Conservation (phyloP, 2,888 invertebrate genomes). For the Entomobrya multifasciata region DNA sequence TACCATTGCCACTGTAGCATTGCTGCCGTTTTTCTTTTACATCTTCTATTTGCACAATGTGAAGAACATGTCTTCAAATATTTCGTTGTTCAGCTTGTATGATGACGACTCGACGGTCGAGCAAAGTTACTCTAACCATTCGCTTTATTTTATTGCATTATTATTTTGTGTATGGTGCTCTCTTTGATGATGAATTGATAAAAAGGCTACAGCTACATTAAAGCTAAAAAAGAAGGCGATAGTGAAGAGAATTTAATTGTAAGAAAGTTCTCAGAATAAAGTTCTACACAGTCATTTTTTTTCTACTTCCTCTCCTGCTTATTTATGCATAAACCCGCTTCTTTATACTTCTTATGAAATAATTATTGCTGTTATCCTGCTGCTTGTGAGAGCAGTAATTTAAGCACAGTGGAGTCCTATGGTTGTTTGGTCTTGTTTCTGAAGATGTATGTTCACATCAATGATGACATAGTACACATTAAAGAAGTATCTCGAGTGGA, state of each 20-base stretch:
- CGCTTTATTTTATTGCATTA: constrained; percentile 10
- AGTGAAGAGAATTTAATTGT: background rate
- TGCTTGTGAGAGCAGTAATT: background rate
- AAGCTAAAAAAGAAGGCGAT: no score
- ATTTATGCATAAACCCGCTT: constrained; percentile 24
- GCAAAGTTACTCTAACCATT: background rate
- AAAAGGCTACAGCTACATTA: constrained; percentile 5
- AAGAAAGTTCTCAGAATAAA: no score
- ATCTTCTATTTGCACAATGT: background rate
- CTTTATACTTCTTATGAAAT: constrained; percentile 36
- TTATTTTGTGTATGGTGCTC: background rate
- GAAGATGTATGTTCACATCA: background rate
- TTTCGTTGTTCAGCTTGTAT: background rate
- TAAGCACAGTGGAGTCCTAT: background rate
- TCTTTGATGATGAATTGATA: constrained; percentile 40
- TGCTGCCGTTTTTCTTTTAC: background rate
- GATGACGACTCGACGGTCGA: background rate
- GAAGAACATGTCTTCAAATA: background rate
- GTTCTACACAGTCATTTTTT: background rate
- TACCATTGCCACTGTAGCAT: no score
- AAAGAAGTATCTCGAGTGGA: constrained; percentile 14
- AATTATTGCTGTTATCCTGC: constrained; percentile 3
- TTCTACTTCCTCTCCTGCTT: background rate
- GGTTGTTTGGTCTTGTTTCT: background rate
- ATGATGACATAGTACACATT: background rate